Evolutionary conservation across 2,797 vertebrate species (phyloP).

Genomic region (Sebastes diploproa): DNA sequence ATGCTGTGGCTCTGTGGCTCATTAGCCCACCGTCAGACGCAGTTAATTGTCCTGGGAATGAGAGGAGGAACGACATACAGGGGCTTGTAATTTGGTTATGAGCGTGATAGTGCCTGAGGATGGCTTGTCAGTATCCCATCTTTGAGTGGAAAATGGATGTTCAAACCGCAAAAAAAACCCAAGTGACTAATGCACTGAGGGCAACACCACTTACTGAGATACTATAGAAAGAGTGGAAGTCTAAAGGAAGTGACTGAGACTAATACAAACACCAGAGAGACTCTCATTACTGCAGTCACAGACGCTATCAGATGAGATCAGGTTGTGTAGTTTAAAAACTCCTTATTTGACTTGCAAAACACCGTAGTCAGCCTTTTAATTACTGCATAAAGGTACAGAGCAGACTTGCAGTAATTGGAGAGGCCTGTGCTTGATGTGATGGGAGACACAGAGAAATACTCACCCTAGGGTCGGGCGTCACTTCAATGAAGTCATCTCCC

Average conservation of each 20-base stretch:
- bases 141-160: conserved; percentile 52
- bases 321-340: neutral
- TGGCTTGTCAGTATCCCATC: conserved; percentile 38
- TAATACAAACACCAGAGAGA: conserved; percentile 12
- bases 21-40: conserved; percentile 55
- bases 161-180: conserved; percentile 39
- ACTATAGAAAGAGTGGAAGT: conserved; percentile 23
- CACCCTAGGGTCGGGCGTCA: conserved; percentile 56
- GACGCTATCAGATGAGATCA: neutral
- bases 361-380: conserved; percentile 2
- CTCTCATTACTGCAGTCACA: conserved; percentile 12
- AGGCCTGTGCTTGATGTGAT: conserved; percentile 25
- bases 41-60: conserved; percentile 60
- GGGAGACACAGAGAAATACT: conserved; percentile 35
- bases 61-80: conserved; percentile 41
- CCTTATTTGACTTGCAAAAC: conserved; percentile 11
- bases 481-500: conserved; percentile 69
- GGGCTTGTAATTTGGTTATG: conserved; percentile 70
- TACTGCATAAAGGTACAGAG: conserved; percentile 15
- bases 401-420: conserved; percentile 28
- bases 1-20: conserved; percentile 47
- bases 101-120: conserved; percentile 47
- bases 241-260: conserved; percentile 30
- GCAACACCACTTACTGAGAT: conserved; percentile 36
- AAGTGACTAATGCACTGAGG: conserved; percentile 51